Base-by-base conservation (phyloP, 1,140 invertebrate genomes). In the Triops longicaudatus region DNA sequence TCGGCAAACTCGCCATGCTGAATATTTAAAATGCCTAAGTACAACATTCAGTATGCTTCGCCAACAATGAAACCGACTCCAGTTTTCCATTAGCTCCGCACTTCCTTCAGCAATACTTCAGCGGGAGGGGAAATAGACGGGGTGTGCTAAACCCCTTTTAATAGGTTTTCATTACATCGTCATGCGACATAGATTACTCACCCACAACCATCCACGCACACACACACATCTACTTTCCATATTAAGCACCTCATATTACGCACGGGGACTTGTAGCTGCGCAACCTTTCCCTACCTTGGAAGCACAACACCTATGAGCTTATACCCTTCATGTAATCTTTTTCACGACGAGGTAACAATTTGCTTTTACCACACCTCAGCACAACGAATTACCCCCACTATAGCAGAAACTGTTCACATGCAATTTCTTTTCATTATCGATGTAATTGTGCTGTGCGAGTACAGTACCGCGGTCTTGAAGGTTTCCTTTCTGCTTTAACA, bases 61-160 rank as follows among this genome's bases (percentile, higher is more conserved):
- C 22, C 17, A 63, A 63, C 50, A 63, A 63, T 63, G 22, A 63
- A 63, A 63, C 17, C 17, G 50, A 63, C 50, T 10, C 50, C 50
- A 63, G 10, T 63, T 63, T 63, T 63, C 50, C 50, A 63, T 63
- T 63, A 63, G 50, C 50, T 63, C 50, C n/a, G n/a, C n/a, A n/a
- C 50, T 63, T 63, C 31, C 31, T 37, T 7, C 31, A 37, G 2
- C 31, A 2, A 37, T 17, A 22, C 50, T 63, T 22, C 50, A 1
- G 50, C 50, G 17, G 22, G 6, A 44, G 43, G 17, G 50, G 14
- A 63, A 63, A 7, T 37, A 37, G 31, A 37, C 10, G 50, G 44
- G 50, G 50, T 9, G 6, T 63, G 22, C 50, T 63, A 63, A 63
- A 63, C 50, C 50, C 50, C 50, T 63, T 63, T 63, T 63, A 63